Conservation (phyloP, 2,888 invertebrate species). For the Gerris lacustris region DNA sequence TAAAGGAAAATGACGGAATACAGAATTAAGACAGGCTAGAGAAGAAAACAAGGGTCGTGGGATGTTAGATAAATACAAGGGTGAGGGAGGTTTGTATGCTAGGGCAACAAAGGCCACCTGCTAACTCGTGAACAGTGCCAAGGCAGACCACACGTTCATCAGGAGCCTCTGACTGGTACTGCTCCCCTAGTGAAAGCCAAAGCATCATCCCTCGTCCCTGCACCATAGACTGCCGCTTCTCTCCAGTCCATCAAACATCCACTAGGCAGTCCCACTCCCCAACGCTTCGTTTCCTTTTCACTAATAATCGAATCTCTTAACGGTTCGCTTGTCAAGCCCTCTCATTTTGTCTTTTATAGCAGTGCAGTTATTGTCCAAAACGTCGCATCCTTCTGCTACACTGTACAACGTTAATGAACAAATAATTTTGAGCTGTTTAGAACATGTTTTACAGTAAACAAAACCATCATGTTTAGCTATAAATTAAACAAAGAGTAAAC, state of each 20-base stretch:
- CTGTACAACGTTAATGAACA: too few relatives aligned
- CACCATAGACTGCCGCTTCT: background rate
- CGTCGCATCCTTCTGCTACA: too few relatives aligned
- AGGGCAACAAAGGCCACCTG: background rate
- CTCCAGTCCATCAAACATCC: background rate
- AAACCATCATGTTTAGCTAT: too few relatives aligned
- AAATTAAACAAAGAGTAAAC: too few relatives aligned
- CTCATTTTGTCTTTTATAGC: background rate
- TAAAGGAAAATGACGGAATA: too few relatives aligned
- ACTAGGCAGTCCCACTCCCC: background rate
- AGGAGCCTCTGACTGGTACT: too few relatives aligned
- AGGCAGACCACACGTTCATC: too few relatives aligned
- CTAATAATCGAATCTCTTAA: background rate
- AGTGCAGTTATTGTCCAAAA: too few relatives aligned
- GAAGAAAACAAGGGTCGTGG: background rate
- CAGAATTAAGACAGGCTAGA: too few relatives aligned
- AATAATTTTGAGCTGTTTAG: too few relatives aligned
- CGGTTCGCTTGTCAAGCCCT: background rate
- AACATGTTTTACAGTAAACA: too few relatives aligned
- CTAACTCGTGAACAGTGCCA: background rate
- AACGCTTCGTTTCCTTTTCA: background rate
- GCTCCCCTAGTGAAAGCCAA: too few relatives aligned
- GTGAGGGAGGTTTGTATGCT: background rate
- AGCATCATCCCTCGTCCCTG: background rate
- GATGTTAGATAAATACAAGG: background rate